Conservation (phyloP, 2,888 invertebrate genomes). For the Mylabris sibirica region DNA sequence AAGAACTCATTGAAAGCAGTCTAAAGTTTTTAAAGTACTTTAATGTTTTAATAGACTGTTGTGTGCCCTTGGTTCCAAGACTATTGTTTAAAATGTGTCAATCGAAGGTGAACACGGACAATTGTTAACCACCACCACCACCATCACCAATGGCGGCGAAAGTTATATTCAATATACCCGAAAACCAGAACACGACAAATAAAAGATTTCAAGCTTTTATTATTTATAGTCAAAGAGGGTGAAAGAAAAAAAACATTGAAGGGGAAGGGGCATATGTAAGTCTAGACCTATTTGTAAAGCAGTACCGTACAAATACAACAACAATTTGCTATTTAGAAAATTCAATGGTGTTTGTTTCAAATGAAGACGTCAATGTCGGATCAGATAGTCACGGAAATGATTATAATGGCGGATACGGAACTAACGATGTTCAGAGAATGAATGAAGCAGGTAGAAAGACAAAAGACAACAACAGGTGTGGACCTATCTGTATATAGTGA, state of each 20-base stretch:
- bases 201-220: conserved; percentile 28
- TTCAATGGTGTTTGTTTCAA: background rate
- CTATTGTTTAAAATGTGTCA: conserved; percentile 36
- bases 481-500: conserved; percentile 18
- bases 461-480: conserved; percentile 39
- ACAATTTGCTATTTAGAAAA: too few relatives aligned
- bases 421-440: conserved; percentile 43
- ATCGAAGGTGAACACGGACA: conserved; percentile 34
- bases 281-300: background rate
- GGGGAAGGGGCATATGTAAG: background rate
- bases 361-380: conserved; percentile 9
- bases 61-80: conserved; percentile 27
- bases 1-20: conserved; percentile 35
- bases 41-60: conserved; percentile 33
- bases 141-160: conserved; percentile 35
- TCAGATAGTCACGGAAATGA: conserved; percentile 31
- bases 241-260: too few relatives aligned
- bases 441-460: conserved; percentile 35
- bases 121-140: conserved; percentile 33
- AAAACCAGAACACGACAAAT: conserved; percentile 24
- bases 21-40: conserved; percentile 36
- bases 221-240: too few relatives aligned
- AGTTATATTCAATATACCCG: conserved; percentile 31
- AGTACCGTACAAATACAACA: too few relatives aligned
- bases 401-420: conserved; percentile 40